Conservation (phyloP, 2,888 invertebrate genomes). For the Himalopsyche anomala region DNA sequence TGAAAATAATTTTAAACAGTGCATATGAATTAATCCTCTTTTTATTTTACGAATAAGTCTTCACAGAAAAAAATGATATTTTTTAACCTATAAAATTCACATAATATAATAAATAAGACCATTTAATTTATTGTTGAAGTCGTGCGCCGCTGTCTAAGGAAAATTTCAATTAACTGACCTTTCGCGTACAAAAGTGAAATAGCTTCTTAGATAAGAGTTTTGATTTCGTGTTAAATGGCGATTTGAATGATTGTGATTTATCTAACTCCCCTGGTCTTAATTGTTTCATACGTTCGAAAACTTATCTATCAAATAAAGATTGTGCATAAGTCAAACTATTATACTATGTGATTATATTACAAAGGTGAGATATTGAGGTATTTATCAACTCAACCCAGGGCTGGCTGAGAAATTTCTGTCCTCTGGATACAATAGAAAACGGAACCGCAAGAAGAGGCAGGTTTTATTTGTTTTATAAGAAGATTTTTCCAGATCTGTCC, state of each 20-base stretch:
- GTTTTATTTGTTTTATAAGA: too few species aligned
- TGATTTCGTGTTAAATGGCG: constrained; percentile 37
- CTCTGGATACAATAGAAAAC: too few species aligned
- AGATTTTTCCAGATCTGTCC: too few species aligned
- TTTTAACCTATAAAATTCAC: too few species aligned
- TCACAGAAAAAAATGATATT: too few species aligned
- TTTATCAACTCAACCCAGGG: background rate
- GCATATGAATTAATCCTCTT: too few species aligned
- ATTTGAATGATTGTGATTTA: constrained; percentile 38
- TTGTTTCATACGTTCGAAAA: constrained; percentile 20
- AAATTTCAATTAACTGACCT: constrained; percentile 8
- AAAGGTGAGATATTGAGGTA: constrained; percentile 16
- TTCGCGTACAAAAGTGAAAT: constrained; percentile 38
- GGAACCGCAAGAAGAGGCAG: too few species aligned
- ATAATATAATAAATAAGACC: too few species aligned
- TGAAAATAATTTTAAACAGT: too few species aligned
- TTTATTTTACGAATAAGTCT: too few species aligned
- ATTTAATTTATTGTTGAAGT: too few species aligned
- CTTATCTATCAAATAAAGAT: background rate
- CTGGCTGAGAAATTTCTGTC: background rate
- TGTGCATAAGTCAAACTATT: background rate
- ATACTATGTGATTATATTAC: background rate
- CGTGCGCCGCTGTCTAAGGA: background rate
- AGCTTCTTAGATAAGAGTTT: constrained; percentile 29
- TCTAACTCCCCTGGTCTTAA: constrained; percentile 23